Evolutionary conservation across 2,113 vertebrate genomes (phyloP).

Genomic region (Pogonocichla stellata): DNA sequence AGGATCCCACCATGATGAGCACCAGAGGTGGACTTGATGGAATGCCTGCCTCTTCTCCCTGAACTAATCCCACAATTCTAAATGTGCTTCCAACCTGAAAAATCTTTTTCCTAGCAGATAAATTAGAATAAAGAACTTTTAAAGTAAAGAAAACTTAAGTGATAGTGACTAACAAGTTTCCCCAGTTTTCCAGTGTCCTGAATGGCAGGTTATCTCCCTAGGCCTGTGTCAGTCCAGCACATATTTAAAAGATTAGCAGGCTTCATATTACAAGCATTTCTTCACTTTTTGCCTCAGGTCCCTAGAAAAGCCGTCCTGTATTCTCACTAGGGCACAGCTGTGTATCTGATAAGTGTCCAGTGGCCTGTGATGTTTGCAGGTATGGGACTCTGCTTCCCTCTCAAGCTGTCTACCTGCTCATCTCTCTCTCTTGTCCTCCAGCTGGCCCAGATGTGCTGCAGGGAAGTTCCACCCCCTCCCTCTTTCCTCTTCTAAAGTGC

Average conservation of each 20-base stretch:
- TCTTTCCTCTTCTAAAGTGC: background rate
- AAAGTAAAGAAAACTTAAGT: background rate
- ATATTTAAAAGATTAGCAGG: background rate
- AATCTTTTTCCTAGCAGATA: background rate
- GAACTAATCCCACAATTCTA: background rate
- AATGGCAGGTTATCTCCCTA: background rate
- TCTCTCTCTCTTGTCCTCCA: background rate
- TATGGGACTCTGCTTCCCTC: background rate
- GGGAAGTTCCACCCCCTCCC: background rate
- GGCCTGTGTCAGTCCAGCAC: background rate
- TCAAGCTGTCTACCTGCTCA: background rate
- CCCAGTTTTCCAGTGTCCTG: background rate
- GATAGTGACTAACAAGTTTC: background rate
- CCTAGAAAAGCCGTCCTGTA: background rate
- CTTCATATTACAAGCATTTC: background rate
- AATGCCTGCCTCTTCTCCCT: background rate
- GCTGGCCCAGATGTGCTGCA: background rate
- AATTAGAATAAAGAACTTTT: background rate
- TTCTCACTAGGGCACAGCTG: background rate
- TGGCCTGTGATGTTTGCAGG: background rate
- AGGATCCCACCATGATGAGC: background rate
- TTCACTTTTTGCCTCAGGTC: background rate
- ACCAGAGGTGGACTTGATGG: rapidly evolving
- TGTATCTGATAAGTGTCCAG: background rate
- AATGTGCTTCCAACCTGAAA: background rate